Percentiles rank a stretch among this genome's conserved stretches.
phyloP scores from a whole-genome alignment of 2,888 invertebrate genomes.

The Pocota personata region DNA sequence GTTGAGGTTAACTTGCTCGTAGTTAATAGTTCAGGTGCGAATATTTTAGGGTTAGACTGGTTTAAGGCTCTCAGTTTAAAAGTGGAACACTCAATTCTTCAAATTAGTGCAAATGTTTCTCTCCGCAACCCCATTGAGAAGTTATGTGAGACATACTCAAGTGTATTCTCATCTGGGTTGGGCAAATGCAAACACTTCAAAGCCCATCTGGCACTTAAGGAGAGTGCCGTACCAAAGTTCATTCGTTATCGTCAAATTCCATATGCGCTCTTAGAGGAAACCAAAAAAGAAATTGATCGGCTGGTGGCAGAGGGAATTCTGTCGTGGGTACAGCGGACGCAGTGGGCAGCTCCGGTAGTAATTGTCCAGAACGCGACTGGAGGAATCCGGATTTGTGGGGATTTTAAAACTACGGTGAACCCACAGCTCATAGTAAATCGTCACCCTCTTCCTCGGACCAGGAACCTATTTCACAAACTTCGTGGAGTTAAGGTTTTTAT shows the following conservation, averaged over 20 bases:
- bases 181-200: background rate
- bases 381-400: too few relatives aligned
- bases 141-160: background rate
- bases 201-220: background rate
- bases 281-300: background rate
- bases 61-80: too few relatives aligned
- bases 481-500: background rate
- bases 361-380: constrained; percentile 9
- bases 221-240: background rate
- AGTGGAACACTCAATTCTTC: too few relatives aligned
- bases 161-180: background rate
- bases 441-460: background rate
- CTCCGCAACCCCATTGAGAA: background rate
- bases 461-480: background rate
- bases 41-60: too few relatives aligned
- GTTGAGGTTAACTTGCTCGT: too few relatives aligned
- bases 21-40: too few relatives aligned
- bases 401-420: constrained; percentile 6
- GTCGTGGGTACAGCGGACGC: background rate
- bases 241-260: background rate
- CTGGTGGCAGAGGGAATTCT: background rate
- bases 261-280: background rate
- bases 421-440: background rate
- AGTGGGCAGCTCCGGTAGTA: background rate
- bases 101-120: too few relatives aligned